Conservation (phyloP, 2,797 vertebrate genomes). For the Botia kubotai region DNA sequence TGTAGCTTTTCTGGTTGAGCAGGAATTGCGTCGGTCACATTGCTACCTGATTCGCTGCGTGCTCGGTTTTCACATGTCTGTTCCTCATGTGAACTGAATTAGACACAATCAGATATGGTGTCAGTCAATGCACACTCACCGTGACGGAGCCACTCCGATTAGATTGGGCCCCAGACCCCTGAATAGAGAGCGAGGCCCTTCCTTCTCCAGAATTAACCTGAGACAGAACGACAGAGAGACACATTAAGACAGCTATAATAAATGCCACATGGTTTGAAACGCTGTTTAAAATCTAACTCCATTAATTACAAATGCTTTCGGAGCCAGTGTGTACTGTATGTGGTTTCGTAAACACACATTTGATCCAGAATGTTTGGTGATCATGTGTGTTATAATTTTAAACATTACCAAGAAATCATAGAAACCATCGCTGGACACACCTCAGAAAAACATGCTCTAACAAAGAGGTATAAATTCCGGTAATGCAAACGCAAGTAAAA, state of each 20-base stretch:
- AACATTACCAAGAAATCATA: not conserved
- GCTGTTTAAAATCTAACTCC: too few species aligned
- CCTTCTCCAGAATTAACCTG: constrained; percentile 94
- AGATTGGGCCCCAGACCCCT: constrained; percentile 96
- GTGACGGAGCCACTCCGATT: constrained; percentile 96
- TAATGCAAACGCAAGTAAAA: not conserved
- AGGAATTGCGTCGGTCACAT: constrained; percentile 51
- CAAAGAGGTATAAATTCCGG: not conserved
- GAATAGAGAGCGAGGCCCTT: constrained; percentile 96
- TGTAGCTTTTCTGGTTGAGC: constrained; percentile 64
- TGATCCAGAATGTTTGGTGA: not conserved
- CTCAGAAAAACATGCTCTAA: not conserved
- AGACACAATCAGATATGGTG: not conserved
- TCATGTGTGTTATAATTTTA: not conserved
- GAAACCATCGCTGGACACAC: not conserved
- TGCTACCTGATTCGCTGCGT: constrained; percentile 47
- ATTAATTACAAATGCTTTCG: too few species aligned
- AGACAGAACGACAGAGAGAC: constrained; percentile 18
- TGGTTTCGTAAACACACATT: not conserved
- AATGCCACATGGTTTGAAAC: too few species aligned
- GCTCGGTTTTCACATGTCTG: constrained; percentile 36
- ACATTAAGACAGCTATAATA: not conserved
- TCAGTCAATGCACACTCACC: constrained; percentile 73
- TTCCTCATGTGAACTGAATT: not conserved
- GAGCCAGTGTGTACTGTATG: too few species aligned